Percentiles rank a stretch among this genome's conserved stretches.
Conservation (phyloP, 2,888 invertebrate genomes). For the Polyploca ridens region DNA sequence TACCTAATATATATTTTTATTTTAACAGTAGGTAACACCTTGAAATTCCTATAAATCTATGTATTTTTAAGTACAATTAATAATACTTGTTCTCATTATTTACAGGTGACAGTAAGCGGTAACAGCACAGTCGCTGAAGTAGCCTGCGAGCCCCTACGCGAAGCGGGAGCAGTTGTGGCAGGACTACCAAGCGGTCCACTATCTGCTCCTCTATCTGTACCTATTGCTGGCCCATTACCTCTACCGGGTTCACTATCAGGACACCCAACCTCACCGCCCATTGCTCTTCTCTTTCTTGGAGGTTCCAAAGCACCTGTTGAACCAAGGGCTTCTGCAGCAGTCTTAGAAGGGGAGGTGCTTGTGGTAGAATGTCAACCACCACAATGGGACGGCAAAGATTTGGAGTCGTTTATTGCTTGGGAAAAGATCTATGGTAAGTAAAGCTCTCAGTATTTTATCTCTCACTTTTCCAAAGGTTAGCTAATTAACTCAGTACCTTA, state of each 20-base stretch:
- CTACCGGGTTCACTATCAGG: constrained; percentile 51
- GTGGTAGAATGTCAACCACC: constrained; percentile 85
- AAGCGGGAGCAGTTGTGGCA: constrained; percentile 70
- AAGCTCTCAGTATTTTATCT: background rate
- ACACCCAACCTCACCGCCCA: constrained; percentile 58
- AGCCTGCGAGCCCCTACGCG: constrained; percentile 72
- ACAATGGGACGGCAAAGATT: constrained; percentile 82
- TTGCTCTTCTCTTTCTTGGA: constrained; percentile 83
- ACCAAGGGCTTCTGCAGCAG: constrained; percentile 82
- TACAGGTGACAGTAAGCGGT: constrained; percentile 73
- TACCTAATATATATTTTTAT: background rate
- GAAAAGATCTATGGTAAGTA: constrained; percentile 79
- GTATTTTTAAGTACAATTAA: no score
- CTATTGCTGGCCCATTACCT: constrained; percentile 61
- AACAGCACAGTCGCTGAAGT: constrained; percentile 77
- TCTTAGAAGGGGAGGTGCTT: constrained; percentile 86
- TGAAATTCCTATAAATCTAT: no score
- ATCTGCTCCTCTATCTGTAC: constrained; percentile 60
- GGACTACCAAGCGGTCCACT: constrained; percentile 72
- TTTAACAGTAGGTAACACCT: no score
- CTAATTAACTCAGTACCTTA: background rate
- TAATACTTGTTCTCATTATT: constrained; percentile 31
- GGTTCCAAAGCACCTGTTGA: constrained; percentile 87
- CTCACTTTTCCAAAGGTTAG: background rate
- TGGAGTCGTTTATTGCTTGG: constrained; percentile 76